Conservation (phyloP, 1,140 invertebrate genomes). For the Planococcus citri region DNA sequence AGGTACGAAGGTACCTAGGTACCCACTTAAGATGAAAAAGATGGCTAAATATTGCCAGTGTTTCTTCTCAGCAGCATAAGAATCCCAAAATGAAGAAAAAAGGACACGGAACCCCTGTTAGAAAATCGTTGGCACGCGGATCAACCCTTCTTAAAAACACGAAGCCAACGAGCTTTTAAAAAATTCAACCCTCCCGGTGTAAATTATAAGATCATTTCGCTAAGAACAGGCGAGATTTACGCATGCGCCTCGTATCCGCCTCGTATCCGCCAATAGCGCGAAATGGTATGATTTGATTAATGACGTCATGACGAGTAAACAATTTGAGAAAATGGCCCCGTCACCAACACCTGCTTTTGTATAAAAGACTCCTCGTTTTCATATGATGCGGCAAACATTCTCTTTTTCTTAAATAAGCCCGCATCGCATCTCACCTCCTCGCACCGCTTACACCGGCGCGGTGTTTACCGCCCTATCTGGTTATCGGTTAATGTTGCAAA, state of each 20-base stretch:
- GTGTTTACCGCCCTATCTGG: neutral
- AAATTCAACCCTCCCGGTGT: neutral
- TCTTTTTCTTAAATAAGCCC: conserved; percentile 10
- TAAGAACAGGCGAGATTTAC: neutral
- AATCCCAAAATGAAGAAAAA: too few species aligned
- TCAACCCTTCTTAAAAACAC: too few species aligned
- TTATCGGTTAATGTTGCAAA: conserved; percentile 5
- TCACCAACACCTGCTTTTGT: conserved; percentile 17
- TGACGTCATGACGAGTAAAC: conserved; percentile 9
- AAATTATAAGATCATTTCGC: neutral
- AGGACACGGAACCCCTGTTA: too few species aligned
- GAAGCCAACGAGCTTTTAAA: neutral
- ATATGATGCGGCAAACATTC: neutral
- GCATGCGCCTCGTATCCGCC: neutral
- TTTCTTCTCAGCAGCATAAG: too few species aligned
- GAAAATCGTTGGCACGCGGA: too few species aligned
- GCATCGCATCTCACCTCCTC: too few species aligned
- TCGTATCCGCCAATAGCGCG: neutral
- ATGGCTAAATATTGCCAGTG: too few species aligned
- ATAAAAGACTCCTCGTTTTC: conserved; percentile 13
- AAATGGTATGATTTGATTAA: neutral
- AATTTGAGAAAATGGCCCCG: conserved; percentile 20
- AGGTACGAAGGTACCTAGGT: too few species aligned
- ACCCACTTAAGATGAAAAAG: too few species aligned
- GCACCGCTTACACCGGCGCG: too few species aligned